These are phyloP conservation scores for Vicugna pacos DNA, from an alignment of 2,113 vertebrate species.

Conservation along the genomic window DNA sequence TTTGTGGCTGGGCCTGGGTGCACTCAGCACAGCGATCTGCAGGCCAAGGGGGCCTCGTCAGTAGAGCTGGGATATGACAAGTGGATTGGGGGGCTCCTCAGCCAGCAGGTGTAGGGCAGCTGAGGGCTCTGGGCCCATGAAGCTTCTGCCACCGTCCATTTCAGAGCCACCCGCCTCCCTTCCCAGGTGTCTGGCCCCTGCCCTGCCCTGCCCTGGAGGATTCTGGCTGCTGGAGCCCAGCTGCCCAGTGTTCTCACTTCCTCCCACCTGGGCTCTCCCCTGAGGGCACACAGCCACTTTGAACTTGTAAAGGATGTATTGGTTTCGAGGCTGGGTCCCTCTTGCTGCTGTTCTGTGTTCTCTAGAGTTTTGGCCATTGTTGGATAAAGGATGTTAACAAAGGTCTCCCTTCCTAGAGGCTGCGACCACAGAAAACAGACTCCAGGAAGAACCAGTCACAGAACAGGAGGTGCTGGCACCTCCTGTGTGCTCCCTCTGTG, in stretches of 20 bases:
- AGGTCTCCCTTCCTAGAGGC: neutral
- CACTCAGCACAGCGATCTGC: constrained; percentile 16
- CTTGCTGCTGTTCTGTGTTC: neutral
- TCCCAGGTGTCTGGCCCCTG: neutral
- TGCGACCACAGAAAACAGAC: neutral
- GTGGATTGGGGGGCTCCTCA: neutral
- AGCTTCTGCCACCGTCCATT: neutral
- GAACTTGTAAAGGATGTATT: neutral
- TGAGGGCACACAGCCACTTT: neutral
- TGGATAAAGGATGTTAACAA: neutral
- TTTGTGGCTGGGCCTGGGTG: constrained; percentile 21
- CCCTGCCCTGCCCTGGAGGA: neutral
- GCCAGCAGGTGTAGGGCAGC: neutral
- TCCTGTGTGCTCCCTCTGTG: neutral
- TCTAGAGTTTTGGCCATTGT: neutral
- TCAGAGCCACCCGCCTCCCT: too few relatives aligned
- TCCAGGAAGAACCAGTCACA: neutral
- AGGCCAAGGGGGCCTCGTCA: neutral
- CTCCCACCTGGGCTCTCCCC: neutral
- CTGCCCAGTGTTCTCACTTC: neutral
- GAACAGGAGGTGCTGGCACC: rapidly evolving
- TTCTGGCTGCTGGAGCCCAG: neutral
- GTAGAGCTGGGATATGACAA: neutral
- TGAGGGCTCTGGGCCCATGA: rapidly evolving
- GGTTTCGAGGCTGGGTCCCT: neutral